phyloP scores from a whole-genome alignment of 53 echinoderm and acorn worm genomes.

The Arbacia lixula region DNA sequence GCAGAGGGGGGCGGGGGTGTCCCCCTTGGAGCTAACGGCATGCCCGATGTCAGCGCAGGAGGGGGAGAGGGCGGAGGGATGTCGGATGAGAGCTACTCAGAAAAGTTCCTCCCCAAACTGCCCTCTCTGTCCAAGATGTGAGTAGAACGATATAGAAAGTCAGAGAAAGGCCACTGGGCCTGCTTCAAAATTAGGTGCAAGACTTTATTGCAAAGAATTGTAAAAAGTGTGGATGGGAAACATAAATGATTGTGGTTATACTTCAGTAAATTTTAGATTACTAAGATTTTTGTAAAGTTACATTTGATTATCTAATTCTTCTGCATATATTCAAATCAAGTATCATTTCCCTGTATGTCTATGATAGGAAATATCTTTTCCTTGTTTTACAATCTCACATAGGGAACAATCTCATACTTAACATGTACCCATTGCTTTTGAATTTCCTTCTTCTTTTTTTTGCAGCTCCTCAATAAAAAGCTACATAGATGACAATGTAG shows the following conservation, averaged over 20 bases:
- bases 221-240: neutral
- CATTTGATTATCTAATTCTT: neutral
- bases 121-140: slow-evolving; percentile 89
- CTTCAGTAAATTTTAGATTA: no score
- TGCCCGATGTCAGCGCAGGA: neutral
- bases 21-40: neutral
- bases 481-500: slow-evolving; percentile 75
- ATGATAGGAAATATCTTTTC: neutral
- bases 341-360: neutral
- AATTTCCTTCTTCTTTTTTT: slow-evolving; percentile 1
- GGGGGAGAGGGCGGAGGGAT: neutral
- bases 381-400: neutral
- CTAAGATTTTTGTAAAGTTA: no score
- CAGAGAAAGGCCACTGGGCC: no score
- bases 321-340: neutral
- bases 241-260: no score
- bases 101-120: slow-evolving; percentile 78
- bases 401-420: neutral
- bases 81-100: slow-evolving; percentile 70
- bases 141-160: no score
- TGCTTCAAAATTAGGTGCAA: neutral
- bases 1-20: neutral
- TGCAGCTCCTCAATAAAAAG: slow-evolving; percentile 71
- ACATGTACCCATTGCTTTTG: no score
- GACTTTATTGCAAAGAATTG: neutral